phyloP scores from a whole-genome alignment of 2,888 invertebrate genomes.

The Rhorus exstirpatorius region DNA sequence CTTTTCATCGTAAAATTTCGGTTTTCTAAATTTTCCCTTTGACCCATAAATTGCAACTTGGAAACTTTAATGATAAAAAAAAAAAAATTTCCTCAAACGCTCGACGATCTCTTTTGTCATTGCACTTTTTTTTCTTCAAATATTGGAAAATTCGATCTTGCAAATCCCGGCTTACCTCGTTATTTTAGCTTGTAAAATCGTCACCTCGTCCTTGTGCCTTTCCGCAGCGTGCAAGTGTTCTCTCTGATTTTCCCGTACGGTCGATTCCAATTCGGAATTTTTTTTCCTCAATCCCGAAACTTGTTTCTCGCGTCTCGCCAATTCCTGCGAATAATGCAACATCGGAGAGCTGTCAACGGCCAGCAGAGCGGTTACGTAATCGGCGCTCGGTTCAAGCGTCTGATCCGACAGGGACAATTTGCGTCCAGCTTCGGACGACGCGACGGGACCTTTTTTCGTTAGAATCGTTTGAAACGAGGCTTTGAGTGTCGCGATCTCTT shows the following conservation, averaged over 20 bases:
- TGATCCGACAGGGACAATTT: slow-evolving; percentile 75
- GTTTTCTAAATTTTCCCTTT: too few species aligned
- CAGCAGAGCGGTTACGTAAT: slow-evolving; percentile 83
- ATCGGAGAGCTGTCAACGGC: slow-evolving; percentile 90
- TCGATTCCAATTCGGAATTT: slow-evolving; percentile 88
- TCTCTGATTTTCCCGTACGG: slow-evolving; percentile 83
- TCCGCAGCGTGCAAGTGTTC: slow-evolving; percentile 81
- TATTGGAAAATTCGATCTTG: background rate
- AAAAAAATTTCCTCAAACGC: too few species aligned
- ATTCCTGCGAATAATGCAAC: slow-evolving; percentile 94
- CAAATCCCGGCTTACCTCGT: slow-evolving; percentile 78
- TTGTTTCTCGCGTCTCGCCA: slow-evolving; percentile 93
- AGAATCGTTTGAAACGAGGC: slow-evolving; percentile 87
- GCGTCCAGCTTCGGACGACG: slow-evolving; percentile 76
- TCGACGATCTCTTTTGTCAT: too few species aligned
- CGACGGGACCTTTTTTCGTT: slow-evolving; percentile 85
- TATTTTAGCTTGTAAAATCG: slow-evolving; percentile 81
- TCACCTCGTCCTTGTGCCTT: slow-evolving; percentile 81
- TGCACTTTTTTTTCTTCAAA: too few species aligned
- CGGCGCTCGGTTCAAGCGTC: slow-evolving; percentile 75
- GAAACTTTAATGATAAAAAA: too few species aligned
- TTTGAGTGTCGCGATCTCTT: slow-evolving; percentile 89
- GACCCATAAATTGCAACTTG: too few species aligned
- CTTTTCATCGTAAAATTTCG: background rate
- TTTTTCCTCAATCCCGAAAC: slow-evolving; percentile 91